Conservation (phyloP, 2,113 vertebrate genomes). For the Stomatorhinus ivindoensis region DNA sequence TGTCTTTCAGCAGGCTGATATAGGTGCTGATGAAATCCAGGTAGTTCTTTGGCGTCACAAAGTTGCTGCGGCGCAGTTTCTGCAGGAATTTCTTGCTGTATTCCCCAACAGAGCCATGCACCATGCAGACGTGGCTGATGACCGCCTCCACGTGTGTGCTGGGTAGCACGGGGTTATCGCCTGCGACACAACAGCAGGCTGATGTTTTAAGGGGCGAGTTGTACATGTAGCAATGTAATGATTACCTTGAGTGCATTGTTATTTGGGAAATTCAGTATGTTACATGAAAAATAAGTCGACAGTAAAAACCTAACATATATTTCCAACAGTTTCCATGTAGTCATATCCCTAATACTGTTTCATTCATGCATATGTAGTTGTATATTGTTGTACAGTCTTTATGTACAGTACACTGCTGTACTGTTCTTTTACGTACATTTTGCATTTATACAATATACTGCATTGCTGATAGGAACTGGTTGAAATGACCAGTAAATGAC, state of each 20-base stretch:
- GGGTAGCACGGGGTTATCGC: slow-evolving; percentile 67
- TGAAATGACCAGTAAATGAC: background rate
- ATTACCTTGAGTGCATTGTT: background rate
- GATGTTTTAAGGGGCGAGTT: background rate
- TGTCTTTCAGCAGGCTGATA: slow-evolving; percentile 73
- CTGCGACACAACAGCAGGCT: slow-evolving; percentile 44
- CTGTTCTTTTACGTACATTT: no score
- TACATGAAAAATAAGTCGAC: background rate
- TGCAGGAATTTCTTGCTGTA: slow-evolving; percentile 80
- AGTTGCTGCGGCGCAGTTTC: slow-evolving; percentile 81
- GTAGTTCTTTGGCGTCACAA: slow-evolving; percentile 90
- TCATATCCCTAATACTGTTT: background rate
- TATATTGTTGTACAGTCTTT: no score
- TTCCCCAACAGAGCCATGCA: slow-evolving; percentile 71
- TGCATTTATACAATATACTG: no score
- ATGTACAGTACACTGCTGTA: no score
- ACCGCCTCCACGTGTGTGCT: slow-evolving; percentile 48
- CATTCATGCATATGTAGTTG: no score
- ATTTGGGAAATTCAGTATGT: background rate
- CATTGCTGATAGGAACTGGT: no score
- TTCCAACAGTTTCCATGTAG: background rate
- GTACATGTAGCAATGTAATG: background rate
- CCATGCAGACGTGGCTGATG: slow-evolving; percentile 76
- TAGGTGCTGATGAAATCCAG: slow-evolving; percentile 87
- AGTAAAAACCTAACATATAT: no score